A percentile compares a stretch with the other conserved stretches of the same genome.
Conservation (phyloP, 1,140 invertebrate species). For the Oreohelix idahoensis region DNA sequence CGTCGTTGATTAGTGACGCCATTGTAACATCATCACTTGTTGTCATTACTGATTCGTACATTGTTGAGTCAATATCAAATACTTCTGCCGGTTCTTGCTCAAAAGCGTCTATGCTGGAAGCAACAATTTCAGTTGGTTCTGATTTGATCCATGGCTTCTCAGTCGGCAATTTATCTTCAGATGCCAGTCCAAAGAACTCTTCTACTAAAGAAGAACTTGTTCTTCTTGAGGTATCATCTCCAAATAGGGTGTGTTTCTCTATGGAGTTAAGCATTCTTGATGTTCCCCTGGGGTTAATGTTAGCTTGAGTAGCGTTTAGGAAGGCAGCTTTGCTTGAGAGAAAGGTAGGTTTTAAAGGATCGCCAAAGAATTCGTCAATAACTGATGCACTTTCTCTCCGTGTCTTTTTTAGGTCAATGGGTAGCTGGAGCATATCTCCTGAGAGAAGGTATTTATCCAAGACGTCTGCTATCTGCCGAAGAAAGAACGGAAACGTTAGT, state of each 20-base stretch:
- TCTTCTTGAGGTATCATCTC: conserved; percentile 75
- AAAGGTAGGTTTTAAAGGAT: conserved; percentile 30
- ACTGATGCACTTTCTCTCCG: conserved; percentile 78
- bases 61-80: conserved; percentile 59
- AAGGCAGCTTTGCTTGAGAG: conserved; percentile 11
- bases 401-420: conserved; percentile 63
- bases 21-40: not conserved
- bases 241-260: conserved; percentile 42
- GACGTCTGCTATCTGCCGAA: not conserved
- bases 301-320: conserved; percentile 20
- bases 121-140: conserved; percentile 40
- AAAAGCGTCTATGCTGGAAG: conserved; percentile 17
- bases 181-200: conserved; percentile 78
- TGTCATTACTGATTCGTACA: conserved; percentile 38
- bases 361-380: conserved; percentile 80
- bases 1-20: not conserved
- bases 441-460: conserved; percentile 37
- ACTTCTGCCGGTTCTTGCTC: conserved; percentile 48
- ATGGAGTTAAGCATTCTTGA: conserved; percentile 35
- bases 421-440: conserved; percentile 8
- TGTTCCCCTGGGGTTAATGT: not conserved
- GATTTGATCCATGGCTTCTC: conserved; percentile 42
- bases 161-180: not conserved
- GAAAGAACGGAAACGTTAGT: not conserved
- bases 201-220: conserved; percentile 78